Base-by-base conservation (phyloP, 2,113 vertebrate species). In the Plecotus auritus region DNA sequence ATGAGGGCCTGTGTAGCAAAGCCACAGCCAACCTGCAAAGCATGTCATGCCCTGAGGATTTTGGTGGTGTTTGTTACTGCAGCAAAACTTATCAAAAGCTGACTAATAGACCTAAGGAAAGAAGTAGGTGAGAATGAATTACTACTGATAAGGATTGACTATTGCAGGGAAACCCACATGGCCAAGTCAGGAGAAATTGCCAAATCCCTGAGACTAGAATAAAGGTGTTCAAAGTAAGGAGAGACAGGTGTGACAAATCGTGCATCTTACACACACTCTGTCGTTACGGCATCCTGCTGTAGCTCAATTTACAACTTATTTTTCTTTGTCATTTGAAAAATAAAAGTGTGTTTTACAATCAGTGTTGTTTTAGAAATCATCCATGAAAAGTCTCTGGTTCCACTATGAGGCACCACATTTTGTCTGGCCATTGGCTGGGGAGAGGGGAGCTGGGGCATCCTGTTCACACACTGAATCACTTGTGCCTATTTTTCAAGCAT, bases 81-180 rank as follows among this genome's bases (percentile, higher is more conserved):
- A 28, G 22, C 3, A 11, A 20, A 45, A 32, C 26, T 61, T 37
- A 59, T 9, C 16, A 12, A 56, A 72, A 42, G 26, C 45, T 32
- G 40, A 56, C n/a, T 10, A 9, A 5, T 5, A 56, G 32, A 32
- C 4, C 32, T 10, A 30, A 64, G 32, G 28, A 30, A 81, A 37
- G 37, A 56, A 8, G 12, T 12, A 9, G 17, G 42, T 35, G 51
- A 37, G 42, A n/a, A 14, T 8, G 26, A 54, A 17, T 64, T n/a
- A 4, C 28, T 32, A 5, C 20, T 42, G n/a, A 30, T 32, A 45
- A 35, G 22, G 20, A 26, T 23, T 69, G 37, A 30, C 40, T 32
- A 2, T 4, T 22, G 0, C 3, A 22, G 83, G 49, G 13, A 1
- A 6, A 40, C 22, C 4, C 9, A 0, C 1, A 6, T 18, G 5